A percentile compares a stretch with the other conserved stretches of the same genome.
Evolutionary conservation across 2,113 vertebrate genomes (phyloP).

Genomic region (Sorex araneus): DNA sequence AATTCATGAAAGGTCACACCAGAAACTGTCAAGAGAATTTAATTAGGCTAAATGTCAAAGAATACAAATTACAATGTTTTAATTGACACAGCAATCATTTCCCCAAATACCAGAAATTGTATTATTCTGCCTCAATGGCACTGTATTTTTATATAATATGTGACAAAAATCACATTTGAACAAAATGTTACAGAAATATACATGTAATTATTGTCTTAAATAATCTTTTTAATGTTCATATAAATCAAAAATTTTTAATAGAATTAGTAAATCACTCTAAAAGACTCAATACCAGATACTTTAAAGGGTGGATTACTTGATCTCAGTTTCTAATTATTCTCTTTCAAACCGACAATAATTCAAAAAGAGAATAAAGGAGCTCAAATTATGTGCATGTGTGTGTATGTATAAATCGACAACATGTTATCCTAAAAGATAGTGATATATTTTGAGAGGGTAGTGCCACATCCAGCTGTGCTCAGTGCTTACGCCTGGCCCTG

Average conservation of each 20-base stretch:
- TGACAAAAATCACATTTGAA: background rate
- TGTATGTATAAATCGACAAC: too few relatives aligned
- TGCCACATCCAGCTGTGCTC: too few relatives aligned
- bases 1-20: background rate
- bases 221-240: background rate
- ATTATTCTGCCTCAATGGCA: background rate
- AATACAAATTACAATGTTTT: background rate
- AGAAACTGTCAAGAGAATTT: background rate
- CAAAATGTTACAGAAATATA: background rate
- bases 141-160: background rate
- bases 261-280: background rate
- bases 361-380: too few relatives aligned
- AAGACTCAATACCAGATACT: too few relatives aligned
- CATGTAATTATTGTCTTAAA: background rate
- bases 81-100: background rate
- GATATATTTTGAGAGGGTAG: too few relatives aligned
- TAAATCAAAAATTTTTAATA: background rate
- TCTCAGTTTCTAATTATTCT: too few relatives aligned
- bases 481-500: too few relatives aligned
- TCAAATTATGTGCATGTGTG: too few relatives aligned
- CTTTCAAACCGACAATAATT: too few relatives aligned
- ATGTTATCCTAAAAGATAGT: too few relatives aligned
- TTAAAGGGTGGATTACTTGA: too few relatives aligned
- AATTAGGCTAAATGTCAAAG: background rate
- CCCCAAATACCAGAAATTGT: background rate